These are phyloP conservation scores for Calyptomena viridis DNA, from an alignment of 2,113 vertebrate genomes.

Conservation along the genomic window DNA sequence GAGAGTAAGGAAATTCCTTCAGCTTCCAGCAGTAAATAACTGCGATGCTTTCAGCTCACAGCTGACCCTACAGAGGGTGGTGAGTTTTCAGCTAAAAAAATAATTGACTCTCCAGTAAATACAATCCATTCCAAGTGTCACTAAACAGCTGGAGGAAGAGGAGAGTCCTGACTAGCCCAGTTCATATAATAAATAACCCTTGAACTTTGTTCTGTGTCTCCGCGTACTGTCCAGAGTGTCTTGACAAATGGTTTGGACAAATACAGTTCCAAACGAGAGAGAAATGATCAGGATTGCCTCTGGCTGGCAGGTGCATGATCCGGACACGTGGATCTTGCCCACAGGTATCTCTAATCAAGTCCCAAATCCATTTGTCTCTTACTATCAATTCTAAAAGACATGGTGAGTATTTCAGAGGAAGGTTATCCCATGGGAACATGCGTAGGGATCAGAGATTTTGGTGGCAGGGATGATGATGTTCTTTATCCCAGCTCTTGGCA, in stretches of 20 bases:
- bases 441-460: neutral
- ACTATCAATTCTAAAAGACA: neutral
- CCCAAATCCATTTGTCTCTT: neutral
- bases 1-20: constrained; percentile 50
- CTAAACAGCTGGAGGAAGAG: neutral
- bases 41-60: constrained; percentile 37
- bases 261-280: neutral
- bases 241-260: neutral
- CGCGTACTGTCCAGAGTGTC: neutral
- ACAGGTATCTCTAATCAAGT: neutral
- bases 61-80: neutral
- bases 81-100: neutral
- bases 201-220: constrained; percentile 19
- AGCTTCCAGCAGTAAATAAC: constrained; percentile 50
- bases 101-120: neutral
- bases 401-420: neutral
- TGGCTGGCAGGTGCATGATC: neutral
- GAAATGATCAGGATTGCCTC: neutral
- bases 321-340: neutral
- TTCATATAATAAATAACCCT: constrained; percentile 12
- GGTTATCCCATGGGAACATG: neutral
- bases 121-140: neutral
- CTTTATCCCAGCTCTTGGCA: neutral
- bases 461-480: neutral
- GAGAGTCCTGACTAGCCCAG: neutral